Evolutionary conservation across 1,140 invertebrate species (phyloP).

Genomic region (Scaptomyza hsui): DNA sequence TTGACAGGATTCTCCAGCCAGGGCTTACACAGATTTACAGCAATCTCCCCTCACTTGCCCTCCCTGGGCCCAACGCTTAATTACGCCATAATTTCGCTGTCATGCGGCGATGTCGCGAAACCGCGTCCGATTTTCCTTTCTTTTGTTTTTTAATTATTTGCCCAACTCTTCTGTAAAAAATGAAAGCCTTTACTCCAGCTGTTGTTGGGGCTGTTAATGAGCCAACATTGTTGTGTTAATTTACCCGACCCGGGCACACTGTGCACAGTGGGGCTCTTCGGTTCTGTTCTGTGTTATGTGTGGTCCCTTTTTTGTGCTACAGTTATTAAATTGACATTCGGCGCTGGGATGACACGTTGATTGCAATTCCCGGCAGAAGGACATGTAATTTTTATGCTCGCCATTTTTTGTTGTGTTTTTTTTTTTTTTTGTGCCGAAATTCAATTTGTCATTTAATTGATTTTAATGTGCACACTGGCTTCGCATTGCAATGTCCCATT

Average conservation of each 20-base stretch:
- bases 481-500: conserved; percentile 34
- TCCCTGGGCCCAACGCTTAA: conserved; percentile 55
- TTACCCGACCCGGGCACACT: conserved; percentile 52
- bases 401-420: conserved; percentile 62
- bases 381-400: conserved; percentile 78
- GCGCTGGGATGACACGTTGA: conserved; percentile 72
- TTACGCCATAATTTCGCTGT: conserved; percentile 74
- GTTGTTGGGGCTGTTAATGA: conserved; percentile 63
- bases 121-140: conserved; percentile 35
- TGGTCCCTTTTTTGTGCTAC: conserved; percentile 31
- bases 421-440: conserved; percentile 35
- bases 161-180: conserved; percentile 67
- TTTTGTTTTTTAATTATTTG: conserved; percentile 81
- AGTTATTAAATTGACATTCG: conserved; percentile 81
- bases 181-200: conserved; percentile 12
- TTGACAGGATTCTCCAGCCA: conserved; percentile 31
- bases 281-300: conserved; percentile 3
- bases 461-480: conserved; percentile 75
- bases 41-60: conserved; percentile 18
- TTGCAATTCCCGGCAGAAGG: conserved; percentile 79
- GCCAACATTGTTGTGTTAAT: conserved; percentile 82
- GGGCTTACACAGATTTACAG: conserved; percentile 73
- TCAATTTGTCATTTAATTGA: conserved; percentile 82
- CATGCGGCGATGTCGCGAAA: conserved; percentile 29
- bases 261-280: conserved; percentile 36